Evolutionary conservation across 2,113 vertebrate species (phyloP), one percentile per base, ranked within the genome.

Genomic region (Cariama cristata): DNA sequence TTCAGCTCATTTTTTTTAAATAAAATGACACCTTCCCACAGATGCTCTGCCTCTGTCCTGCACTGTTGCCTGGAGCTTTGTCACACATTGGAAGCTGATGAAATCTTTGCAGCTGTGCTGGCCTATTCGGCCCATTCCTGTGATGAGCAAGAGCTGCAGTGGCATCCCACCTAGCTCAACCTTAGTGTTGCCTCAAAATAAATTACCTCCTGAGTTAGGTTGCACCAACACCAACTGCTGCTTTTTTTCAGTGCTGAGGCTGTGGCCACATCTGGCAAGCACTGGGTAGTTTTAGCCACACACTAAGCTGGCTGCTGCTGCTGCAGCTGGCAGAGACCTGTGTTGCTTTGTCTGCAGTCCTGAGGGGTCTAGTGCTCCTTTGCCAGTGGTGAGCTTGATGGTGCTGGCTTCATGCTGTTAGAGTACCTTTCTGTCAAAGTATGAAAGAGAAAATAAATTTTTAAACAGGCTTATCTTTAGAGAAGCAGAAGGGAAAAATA

Each of bases 91-190:
- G 35, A 68, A 74, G 18, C 35, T 28, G 28, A 4, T 69, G 38
- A 71, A 80, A 76, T 13, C 40, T 69, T 47, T 33, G 19, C n/a
- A 44, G 45, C 11, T 0, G 0, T 3, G 1, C 13, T 47, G 50
- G 3, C 56, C 10, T 71, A 7, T 49, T 71, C 2, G 0, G 9
- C 63, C 26, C 6, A 2, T 42, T 38, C 21, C 20, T 55, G 26
- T n/a, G 32, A 49, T 38, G n/a, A 85, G 17, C 44, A 79, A 69
- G 15, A 53, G 11, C 27, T 1, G 0, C 27, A 33, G 22, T n/a
- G 24, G 24, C 66, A 33, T 42, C 42, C 27, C 49, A 62, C 12
- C 19, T 52, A 75, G 9, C 68, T 73, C n/a, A 80, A n/a, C 33
- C 44, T 75, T 64, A 19, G 17, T 49, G n/a, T 33, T 30, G 22